These are phyloP conservation scores for Coboldia fuscipes DNA, from an alignment of 1,140 invertebrate species.

Conservation along the genomic window DNA sequence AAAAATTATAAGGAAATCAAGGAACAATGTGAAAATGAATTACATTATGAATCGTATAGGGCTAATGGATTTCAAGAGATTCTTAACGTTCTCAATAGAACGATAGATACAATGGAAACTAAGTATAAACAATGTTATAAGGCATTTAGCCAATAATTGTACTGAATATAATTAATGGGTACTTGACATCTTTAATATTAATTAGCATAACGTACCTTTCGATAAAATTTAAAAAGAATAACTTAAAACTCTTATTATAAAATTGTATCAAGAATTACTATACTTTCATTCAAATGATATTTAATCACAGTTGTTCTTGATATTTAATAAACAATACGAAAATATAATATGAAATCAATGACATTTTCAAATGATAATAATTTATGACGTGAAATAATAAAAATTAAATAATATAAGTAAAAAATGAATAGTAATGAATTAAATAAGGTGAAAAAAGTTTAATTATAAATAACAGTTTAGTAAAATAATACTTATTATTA, in stretches of 20 bases:
- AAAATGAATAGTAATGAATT: conserved; percentile 18
- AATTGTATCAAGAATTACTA: conserved; percentile 5
- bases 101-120: conserved; percentile 7
- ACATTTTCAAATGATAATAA: conserved; percentile 6
- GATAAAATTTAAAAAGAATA: conserved; percentile 4
- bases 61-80: background rate
- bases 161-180: conserved; percentile 5
- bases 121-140: conserved; percentile 12
- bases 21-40: background rate
- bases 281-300: no score
- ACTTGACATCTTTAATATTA: conserved; percentile 3
- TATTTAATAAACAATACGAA: conserved; percentile 4
- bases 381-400: conserved; percentile 3
- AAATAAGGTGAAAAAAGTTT: conserved; percentile 16
- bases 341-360: background rate
- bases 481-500: conserved; percentile 7
- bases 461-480: conserved; percentile 5
- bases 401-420: conserved; percentile 16
- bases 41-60: background rate
- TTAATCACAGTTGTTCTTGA: no score
- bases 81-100: background rate
- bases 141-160: conserved; percentile 15
- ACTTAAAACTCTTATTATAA: conserved; percentile 5
- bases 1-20: conserved; percentile 3
- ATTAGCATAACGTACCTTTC: no score